Evolutionary conservation across 2,113 vertebrate species (phyloP), one percentile per base, ranked within the genome.

Genomic region (Eretmochelys imbricata): DNA sequence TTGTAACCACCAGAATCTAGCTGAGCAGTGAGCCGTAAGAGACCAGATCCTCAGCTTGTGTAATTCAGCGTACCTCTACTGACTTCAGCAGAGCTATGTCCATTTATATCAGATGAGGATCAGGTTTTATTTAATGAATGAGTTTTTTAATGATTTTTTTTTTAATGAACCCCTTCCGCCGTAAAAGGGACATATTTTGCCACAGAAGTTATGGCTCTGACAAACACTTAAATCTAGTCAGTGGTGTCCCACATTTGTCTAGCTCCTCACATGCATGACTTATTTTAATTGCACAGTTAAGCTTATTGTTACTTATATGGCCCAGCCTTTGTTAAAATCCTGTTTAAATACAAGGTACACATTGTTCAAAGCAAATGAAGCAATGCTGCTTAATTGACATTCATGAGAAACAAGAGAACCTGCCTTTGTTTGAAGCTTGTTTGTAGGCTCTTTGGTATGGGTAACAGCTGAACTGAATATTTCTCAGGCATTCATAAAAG

Each of bases 1-100:
- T 1, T 16, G 3, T 1, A 7, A 83, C n/a, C 0, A 0, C 0
- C 31, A 19, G 82, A 12, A 25, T 88, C 54, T 87, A 1, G 3
- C 65, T 91, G 46, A 4, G 38, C 11, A 13, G 53, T 13, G 51
- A 4, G 1, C 8, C 20, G 1, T 1, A 25, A 17, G 2, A 2
- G 72, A 86, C 49, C 12, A 20, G 4, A 17, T 62, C 82, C 82
- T 14, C 51, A 24, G 25, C 78, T 57, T 89, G 35, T 27, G 55
- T 84, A 38, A 62, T 0, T 50, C 62, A 24, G 27, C 46, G 7
- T 55, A 62, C 57, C 86, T 62, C 8, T 8, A 79, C 8, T 87
- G 13, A 4, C n/a, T 2, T 6, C 2, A 50, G 53, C 84, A 84
- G 59, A 86, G 46, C 53, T 51, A 69, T 59, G 57, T 27, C 62